These are phyloP conservation scores for Alitta virens DNA, from an alignment of 2,888 invertebrate species.

Conservation along the genomic window DNA sequence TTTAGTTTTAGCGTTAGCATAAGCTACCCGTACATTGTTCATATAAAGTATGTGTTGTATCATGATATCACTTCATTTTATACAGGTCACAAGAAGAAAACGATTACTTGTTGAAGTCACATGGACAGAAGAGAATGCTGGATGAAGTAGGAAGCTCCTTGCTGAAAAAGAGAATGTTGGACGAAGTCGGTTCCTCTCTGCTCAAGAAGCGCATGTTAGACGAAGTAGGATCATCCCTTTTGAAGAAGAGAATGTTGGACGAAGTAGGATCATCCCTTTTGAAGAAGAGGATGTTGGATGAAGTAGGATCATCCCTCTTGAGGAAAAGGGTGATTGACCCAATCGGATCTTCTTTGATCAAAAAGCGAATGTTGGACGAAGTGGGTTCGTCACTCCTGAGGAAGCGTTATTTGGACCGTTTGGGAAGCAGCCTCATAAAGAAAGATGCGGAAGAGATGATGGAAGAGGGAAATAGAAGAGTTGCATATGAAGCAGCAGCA, in stretches of 20 bases:
- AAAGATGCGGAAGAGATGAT: not conserved
- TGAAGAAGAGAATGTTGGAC: slow-evolving; percentile 8
- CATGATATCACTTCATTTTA: too few species aligned
- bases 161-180: slow-evolving; percentile 12
- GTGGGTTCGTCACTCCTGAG: not conserved
- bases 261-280: not conserved
- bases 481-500: too few species aligned
- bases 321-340: not conserved
- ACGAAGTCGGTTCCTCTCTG: slow-evolving; percentile 11
- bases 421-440: not conserved
- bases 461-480: not conserved
- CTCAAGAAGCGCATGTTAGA: slow-evolving; percentile 14
- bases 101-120: too few species aligned
- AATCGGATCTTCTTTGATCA: not conserved
- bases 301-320: not conserved
- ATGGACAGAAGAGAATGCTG: not conserved
- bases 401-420: not conserved
- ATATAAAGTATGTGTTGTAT: too few species aligned
- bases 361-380: not conserved
- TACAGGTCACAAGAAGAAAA: too few species aligned
- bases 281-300: not conserved
- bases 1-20: too few species aligned
- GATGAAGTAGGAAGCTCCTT: not conserved
- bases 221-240: slow-evolving; percentile 9
- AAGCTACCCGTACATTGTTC: too few species aligned